These are phyloP conservation scores for Enoplosus armatus DNA, from an alignment of 2,797 vertebrate species.

Conservation along the genomic window DNA sequence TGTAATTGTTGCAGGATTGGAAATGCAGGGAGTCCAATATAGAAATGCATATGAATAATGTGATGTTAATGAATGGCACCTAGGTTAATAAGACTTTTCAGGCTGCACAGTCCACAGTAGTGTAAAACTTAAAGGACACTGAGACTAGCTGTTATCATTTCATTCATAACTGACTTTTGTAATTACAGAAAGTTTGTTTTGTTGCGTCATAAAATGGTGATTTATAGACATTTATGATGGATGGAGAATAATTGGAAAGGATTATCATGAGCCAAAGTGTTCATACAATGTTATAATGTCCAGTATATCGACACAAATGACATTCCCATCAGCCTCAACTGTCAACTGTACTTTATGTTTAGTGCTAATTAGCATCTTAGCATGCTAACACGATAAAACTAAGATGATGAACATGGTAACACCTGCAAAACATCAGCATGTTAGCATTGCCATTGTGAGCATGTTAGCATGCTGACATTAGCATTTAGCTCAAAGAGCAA, in stretches of 20 bases:
- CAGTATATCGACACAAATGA: no score
- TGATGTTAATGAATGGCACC: slow-evolving; percentile 81
- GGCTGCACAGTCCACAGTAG: slow-evolving; percentile 59
- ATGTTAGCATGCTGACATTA: background rate
- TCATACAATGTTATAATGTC: background rate
- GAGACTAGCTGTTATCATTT: slow-evolving; percentile 51
- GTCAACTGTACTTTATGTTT: background rate
- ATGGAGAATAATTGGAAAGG: background rate
- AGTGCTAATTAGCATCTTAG: background rate
- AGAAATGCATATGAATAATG: slow-evolving; percentile 74
- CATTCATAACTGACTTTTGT: slow-evolving; percentile 47
- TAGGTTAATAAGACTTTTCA: slow-evolving; percentile 81
- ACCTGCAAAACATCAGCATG: background rate
- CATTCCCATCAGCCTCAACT: background rate
- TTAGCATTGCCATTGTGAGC: background rate
- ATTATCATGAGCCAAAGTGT: background rate
- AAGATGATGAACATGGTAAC: background rate
- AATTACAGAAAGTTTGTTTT: slow-evolving; percentile 55
- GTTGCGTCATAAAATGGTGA: slow-evolving; percentile 18
- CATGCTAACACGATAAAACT: background rate
- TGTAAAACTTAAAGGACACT: slow-evolving; percentile 51
- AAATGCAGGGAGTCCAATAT: slow-evolving; percentile 65
- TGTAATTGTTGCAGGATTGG: slow-evolving; percentile 74
- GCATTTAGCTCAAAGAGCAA: background rate
- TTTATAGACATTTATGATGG: background rate